These are phyloP conservation scores for Melanerpes aurifrons DNA, from an alignment of 2,113 vertebrate species.

Conservation along the genomic window DNA sequence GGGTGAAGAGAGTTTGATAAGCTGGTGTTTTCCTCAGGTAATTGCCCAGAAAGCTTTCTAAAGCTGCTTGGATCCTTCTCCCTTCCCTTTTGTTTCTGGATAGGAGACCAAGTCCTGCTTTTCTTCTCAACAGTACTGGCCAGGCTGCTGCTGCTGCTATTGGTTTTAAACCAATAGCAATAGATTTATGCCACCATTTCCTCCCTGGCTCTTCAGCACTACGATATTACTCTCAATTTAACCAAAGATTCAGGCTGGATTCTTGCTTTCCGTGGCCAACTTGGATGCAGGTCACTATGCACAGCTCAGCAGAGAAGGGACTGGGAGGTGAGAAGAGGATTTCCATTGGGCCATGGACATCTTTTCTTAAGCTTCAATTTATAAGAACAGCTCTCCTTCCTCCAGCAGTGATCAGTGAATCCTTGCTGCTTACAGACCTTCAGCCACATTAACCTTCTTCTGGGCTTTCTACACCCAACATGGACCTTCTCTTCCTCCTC, in stretches of 20 bases:
- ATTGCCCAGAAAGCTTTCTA: neutral
- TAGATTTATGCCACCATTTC: neutral
- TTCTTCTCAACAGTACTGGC: neutral
- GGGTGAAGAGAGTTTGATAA: constrained; percentile 59
- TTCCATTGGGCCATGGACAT: fast-evolving
- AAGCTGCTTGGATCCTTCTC: neutral
- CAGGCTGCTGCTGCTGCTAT: neutral
- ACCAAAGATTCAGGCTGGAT: neutral
- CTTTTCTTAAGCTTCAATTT: neutral
- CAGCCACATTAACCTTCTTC: neutral
- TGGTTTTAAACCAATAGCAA: neutral
- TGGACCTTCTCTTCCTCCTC: neutral
- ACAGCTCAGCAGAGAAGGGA: neutral
- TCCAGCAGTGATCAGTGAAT: neutral
- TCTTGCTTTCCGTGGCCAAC: neutral
- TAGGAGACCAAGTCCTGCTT: neutral
- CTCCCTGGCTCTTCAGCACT: neutral
- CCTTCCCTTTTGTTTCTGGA: neutral
- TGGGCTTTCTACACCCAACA: neutral
- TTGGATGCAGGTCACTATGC: fast-evolving
- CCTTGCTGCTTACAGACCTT: neutral
- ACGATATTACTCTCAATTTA: neutral
- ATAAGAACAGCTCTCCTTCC: neutral
- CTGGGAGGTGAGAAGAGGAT: neutral
- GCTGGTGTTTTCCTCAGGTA: constrained; percentile 22